Conservation (phyloP, 2,888 invertebrate species). For the Eupeodes latifasciatus region DNA sequence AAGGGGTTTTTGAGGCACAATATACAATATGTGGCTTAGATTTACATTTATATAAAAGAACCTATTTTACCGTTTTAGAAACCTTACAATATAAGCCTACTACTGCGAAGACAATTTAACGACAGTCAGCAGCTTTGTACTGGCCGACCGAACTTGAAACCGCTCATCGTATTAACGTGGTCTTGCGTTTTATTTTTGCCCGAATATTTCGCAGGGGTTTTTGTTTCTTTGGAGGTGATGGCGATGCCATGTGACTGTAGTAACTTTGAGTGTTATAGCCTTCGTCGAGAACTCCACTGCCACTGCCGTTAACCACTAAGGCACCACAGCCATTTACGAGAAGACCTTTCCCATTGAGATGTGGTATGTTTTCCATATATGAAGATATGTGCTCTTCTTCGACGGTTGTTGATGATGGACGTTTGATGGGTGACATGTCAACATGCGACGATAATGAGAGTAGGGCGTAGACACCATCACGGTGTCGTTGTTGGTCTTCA, state of each 20-base stretch:
- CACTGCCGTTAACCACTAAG: conserved; percentile 70
- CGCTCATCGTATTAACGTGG: conserved; percentile 83
- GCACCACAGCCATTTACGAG: conserved; percentile 60
- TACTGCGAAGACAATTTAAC: conserved; percentile 54
- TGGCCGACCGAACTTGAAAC: conserved; percentile 35
- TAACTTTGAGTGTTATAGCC: conserved; percentile 79
- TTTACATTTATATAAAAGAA: conserved; percentile 62
- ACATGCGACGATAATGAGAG: conserved; percentile 89
- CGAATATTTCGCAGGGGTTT: conserved; percentile 82
- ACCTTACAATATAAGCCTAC: conserved; percentile 72
- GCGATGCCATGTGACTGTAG: conserved; percentile 76
- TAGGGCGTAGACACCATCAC: conserved; percentile 91
- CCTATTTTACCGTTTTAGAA: conserved; percentile 71
- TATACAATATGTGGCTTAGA: conserved; percentile 58
- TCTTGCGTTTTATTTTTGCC: conserved; percentile 83
- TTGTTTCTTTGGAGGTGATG: conserved; percentile 80
- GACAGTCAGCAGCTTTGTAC: conserved; percentile 10
- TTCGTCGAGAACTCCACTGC: conserved; percentile 79
- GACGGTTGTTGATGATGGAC: conserved; percentile 81
- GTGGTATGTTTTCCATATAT: conserved; percentile 79
- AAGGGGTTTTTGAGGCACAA: conserved; percentile 67
- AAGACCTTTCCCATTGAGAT: conserved; percentile 73
- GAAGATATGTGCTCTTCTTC: conserved; percentile 81
- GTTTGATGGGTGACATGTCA: conserved; percentile 82
- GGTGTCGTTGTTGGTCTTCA: conserved; percentile 89